Percentiles rank a stretch among this genome's conserved stretches.
These are phyloP conservation scores for Muscidifurax raptorellus DNA, from an alignment of 1,140 invertebrate species.

Conservation along the genomic window DNA sequence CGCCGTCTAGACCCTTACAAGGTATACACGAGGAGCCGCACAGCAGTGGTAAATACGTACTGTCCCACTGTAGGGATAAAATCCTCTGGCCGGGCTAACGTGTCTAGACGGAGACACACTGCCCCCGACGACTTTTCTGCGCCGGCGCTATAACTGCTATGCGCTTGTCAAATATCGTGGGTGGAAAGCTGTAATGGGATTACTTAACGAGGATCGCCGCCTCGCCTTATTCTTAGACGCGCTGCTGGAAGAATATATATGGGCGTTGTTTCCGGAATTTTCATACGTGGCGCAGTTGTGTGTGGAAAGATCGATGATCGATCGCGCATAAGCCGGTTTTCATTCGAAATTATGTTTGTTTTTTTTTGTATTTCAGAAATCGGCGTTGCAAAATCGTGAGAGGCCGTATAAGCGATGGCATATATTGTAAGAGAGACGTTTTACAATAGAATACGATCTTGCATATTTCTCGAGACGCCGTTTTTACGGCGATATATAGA, in stretches of 20 bases:
- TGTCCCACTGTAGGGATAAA: too few species aligned
- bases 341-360: not conserved
- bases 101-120: slow-evolving; percentile 26
- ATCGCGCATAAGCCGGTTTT: not conserved
- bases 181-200: slow-evolving; percentile 41
- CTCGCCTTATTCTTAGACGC: not conserved
- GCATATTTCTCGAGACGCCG: too few species aligned
- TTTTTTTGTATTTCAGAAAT: too few species aligned
- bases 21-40: not conserved
- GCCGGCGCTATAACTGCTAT: not conserved
- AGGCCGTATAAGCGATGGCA: not conserved
- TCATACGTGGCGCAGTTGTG: not conserved
- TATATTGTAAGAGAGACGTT: not conserved
- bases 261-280: not conserved
- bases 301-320: not conserved
- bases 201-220: slow-evolving; percentile 37
- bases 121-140: slow-evolving; percentile 7
- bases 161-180: slow-evolving; percentile 29
- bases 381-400: not conserved
- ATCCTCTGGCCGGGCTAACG: not conserved
- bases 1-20: not conserved
- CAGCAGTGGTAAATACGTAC: too few species aligned
- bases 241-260: too few species aligned
- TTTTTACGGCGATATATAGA: not conserved
- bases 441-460: not conserved